phyloP scores from a whole-genome alignment of 2,797 vertebrate species.

The Neomorphus geoffroyi region DNA sequence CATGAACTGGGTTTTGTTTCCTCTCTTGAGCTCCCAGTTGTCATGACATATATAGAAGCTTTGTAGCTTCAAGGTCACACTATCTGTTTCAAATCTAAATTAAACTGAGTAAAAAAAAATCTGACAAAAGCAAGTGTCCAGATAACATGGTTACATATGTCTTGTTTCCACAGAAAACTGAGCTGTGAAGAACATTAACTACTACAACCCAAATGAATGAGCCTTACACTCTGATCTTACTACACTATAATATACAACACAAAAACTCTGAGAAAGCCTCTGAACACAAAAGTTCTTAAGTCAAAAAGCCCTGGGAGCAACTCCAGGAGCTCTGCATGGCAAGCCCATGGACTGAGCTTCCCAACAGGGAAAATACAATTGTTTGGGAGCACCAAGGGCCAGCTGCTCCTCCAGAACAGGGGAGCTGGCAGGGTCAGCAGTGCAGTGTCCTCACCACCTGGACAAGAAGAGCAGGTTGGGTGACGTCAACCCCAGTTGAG shows the following conservation, averaged over 20 bases:
- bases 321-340: not conserved
- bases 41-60: not conserved
- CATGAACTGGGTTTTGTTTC: not conserved
- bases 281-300: not conserved
- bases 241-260: not conserved
- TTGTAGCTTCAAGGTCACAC: not conserved
- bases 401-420: not conserved
- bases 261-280: not conserved
- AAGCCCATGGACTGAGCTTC: not conserved
- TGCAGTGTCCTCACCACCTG: not conserved
- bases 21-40: not conserved
- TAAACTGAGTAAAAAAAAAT: not conserved
- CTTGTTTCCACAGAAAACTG: not conserved
- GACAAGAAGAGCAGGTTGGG: not conserved
- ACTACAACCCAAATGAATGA: not conserved
- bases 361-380: not conserved
- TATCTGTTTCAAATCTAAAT: not conserved
- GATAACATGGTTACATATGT: not conserved
- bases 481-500: not conserved
- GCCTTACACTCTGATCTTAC: not conserved
- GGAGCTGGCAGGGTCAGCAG: not conserved
- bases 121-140: not conserved
- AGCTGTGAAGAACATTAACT: not conserved
- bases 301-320: not conserved
- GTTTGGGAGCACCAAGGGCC: not conserved